Evolutionary conservation across 2,888 invertebrate genomes (phyloP), one percentile per base, ranked within the genome.

Genomic region (Acrobeloides nanus): DNA sequence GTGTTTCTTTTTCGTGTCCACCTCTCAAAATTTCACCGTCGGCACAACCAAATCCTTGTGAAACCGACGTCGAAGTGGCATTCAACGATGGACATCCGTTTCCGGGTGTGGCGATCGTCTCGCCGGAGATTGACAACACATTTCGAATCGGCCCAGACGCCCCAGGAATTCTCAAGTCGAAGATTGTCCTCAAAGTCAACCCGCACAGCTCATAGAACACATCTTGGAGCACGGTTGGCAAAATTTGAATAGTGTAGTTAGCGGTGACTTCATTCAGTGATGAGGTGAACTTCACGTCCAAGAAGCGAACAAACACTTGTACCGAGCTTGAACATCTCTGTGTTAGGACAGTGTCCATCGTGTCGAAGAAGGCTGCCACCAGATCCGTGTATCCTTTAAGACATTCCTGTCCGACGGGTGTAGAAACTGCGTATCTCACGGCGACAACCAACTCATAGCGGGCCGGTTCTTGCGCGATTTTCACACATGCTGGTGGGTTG

Each of bases 151-250:
- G 71, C n/a, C 51, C 50, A 8, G 68, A 66, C 5, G 73, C 87
- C 57, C 88, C 86, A 1, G 90, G 89, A 8, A 90, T 89, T 32
- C 87, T 86, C 34, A 93, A 77, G 75, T 92, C 92, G 71, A 92
- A 92, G 68, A 92, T 89, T 1, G 92, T 81, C 67, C 86, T 87
- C 51, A 93, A 75, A 0, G 90, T 92, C 1, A 89, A 87, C 12
- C 92, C 92, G 71, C 92, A 93, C 1, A 92, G 82, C 61, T 92
- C 90, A 73, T 92, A 93, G 1, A 93, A 78, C 69, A 89, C 87
- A 1, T 87, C 86, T 76, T 90, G 89, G 60, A 84, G 83, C 21
- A 90, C 83, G 2, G 86, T 84, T 1, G 92, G 92, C 40, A 84
- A 82, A 38, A 93, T 84, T 23, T 86, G 85, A 15, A 92, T 76